These are phyloP conservation scores for Micromys minutus DNA, from an alignment of 2,113 vertebrate species.

Conservation along the genomic window DNA sequence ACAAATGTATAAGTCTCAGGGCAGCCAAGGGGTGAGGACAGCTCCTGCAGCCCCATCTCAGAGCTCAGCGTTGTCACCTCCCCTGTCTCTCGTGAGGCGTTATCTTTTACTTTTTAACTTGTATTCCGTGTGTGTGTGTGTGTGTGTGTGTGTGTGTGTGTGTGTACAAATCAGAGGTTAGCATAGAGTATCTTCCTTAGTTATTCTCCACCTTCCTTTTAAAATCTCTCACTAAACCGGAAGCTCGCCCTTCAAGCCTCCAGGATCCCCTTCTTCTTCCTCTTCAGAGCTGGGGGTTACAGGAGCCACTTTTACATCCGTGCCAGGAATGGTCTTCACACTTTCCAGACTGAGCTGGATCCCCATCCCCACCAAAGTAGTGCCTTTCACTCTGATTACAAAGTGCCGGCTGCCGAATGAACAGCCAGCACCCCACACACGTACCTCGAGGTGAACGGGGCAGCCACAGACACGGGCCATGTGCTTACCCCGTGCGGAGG, in stretches of 20 bases:
- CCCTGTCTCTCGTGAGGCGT: not conserved
- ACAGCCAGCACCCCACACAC: too few species aligned
- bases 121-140: not conserved
- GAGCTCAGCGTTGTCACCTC: fast-evolving
- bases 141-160: not conserved
- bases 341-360: not conserved
- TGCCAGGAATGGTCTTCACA: not conserved
- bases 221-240: not conserved
- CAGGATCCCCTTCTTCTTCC: not conserved
- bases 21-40: fast-evolving
- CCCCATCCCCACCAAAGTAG: not conserved
- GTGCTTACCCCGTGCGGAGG: not conserved
- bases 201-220: not conserved
- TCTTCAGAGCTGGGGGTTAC: too few species aligned
- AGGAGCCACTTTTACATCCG: not conserved
- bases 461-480: too few species aligned
- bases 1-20: not conserved
- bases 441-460: not conserved
- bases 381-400: not conserved
- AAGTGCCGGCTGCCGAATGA: not conserved
- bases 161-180: not conserved
- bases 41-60: not conserved
- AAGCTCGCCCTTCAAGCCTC: not conserved
- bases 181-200: not conserved
- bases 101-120: not conserved